A percentile compares a stretch with the other conserved stretches of the same genome.
Conservation (phyloP, 2,888 invertebrate genomes). For the Caenorhabditis sp. region DNA sequence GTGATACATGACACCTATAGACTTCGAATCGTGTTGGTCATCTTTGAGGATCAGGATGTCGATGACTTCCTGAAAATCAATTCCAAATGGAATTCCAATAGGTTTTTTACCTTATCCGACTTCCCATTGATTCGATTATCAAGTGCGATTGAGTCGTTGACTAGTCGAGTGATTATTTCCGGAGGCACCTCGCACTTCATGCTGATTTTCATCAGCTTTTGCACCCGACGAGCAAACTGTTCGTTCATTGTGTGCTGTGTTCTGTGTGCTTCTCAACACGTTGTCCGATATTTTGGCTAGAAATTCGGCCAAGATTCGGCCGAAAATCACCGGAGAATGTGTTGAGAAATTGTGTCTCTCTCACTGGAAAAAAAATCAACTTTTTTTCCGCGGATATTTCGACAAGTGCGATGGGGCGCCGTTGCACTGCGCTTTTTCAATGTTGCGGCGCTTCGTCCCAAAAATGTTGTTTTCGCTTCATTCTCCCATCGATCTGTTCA, state of each 20-base stretch:
- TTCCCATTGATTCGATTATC: constrained; percentile 50
- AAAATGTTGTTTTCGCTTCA: constrained; percentile 38
- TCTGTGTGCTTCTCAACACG: not conserved
- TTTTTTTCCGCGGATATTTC: not conserved
- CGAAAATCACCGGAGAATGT: not conserved
- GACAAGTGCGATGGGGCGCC: constrained; percentile 20
- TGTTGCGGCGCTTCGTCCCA: constrained; percentile 22
- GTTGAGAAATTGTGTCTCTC: too few relatives aligned
- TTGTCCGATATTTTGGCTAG: not conserved
- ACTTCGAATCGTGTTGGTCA: constrained; percentile 34
- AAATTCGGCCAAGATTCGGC: not conserved
- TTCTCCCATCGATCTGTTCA: constrained; percentile 7
- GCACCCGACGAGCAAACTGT: constrained; percentile 33
- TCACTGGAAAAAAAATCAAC: constrained; percentile 8
- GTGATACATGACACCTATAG: constrained; percentile 54
- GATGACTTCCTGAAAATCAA: constrained; percentile 61
- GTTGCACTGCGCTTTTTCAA: constrained; percentile 21
- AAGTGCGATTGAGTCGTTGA: constrained; percentile 43
- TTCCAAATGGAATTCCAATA: not conserved
- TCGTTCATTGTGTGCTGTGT: constrained; percentile 47
- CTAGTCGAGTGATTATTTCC: constrained; percentile 45
- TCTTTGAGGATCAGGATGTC: constrained; percentile 62
- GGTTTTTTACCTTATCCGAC: constrained; percentile 64
- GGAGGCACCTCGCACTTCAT: constrained; percentile 53
- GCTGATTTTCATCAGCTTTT: constrained; percentile 59